These are phyloP conservation scores for Calephelis virginiensis DNA, from an alignment of 1,140 invertebrate genomes.

Conservation along the genomic window DNA sequence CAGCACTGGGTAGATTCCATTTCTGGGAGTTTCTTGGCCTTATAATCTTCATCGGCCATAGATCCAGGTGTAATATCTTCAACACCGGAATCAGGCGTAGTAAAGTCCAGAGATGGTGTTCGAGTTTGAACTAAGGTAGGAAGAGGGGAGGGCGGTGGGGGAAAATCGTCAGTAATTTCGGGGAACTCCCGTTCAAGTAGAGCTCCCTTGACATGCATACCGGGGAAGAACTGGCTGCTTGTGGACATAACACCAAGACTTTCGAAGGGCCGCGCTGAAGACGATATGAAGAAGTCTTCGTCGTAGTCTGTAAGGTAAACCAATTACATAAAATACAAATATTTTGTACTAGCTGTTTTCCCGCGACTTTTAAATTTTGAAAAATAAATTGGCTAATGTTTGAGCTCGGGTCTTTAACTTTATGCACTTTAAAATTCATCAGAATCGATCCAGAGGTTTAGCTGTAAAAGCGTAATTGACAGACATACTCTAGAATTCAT, in stretches of 20 bases:
- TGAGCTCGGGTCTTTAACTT: too few relatives aligned
- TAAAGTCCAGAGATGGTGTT: conserved; percentile 65
- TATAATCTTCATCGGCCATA: conserved; percentile 55
- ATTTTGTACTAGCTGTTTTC: too few relatives aligned
- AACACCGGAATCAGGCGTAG: conserved; percentile 80
- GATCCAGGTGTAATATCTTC: conserved; percentile 79
- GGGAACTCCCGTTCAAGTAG: conserved; percentile 15
- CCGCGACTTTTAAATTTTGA: too few relatives aligned
- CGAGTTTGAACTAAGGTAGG: conserved; percentile 33
- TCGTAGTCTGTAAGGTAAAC: conserved; percentile 60
- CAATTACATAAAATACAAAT: background rate
- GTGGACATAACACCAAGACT: conserved; percentile 79
- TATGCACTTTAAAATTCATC: too few relatives aligned
- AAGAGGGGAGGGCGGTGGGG: conserved; percentile 41
- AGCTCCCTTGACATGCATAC: conserved; percentile 63
- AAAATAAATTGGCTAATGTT: too few relatives aligned
- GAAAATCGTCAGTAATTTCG: conserved; percentile 44
- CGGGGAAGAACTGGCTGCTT: conserved; percentile 86
- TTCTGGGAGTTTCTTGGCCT: conserved; percentile 44
- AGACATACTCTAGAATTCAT: too few relatives aligned
- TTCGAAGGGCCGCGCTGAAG: conserved; percentile 84
- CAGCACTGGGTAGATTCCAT: conserved; percentile 33
- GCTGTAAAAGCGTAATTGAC: too few relatives aligned
- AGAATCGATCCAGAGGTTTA: too few relatives aligned
- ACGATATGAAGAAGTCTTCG: conserved; percentile 85